Base-by-base conservation (phyloP, 2,797 vertebrate species). In the Falco concolor region DNA sequence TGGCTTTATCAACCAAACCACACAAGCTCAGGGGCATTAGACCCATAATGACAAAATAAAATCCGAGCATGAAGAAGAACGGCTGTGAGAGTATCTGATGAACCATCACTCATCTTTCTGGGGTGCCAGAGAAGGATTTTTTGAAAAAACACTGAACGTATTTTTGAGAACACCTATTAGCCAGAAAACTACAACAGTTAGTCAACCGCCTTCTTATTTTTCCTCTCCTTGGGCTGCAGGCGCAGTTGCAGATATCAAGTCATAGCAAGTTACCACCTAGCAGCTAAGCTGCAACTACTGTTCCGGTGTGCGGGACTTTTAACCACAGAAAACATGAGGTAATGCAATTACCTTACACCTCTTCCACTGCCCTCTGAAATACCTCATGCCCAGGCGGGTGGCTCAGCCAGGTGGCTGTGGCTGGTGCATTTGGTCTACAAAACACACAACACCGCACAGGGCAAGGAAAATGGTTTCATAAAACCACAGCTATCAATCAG, bases 81-180 rank as follows among this genome's bases (percentile, higher is more conserved):
- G 0, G 61, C n/a, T 2, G 1, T 6, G 0, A 34, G 32, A 78
- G 52, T 8, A 44, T 24, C 38, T 16, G 18, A 65, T 30, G 20
- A 83, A 40, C 44, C 25, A 40, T 2, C 24, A 49, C 49, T 27
- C 53, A 47, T 57, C 50, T 19, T 81, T 45, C 63, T 59, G 19
- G 27, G 12, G 15, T 2, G 8, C 44, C 80, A n/a, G 12, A 47
- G 19, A 84, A 82, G 32, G 36, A 84, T 4, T 22, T 52, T 87
- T 49, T 60, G 54, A 78, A 65, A 15, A 81, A 86, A 65, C 0
- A 0, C 11, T 47, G n/a, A 65, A 36, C 2, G 0, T 18, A 30
- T 22, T 64, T 91, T 57, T 59, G 49, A 49, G 42, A 73, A 78
- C 5, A 52, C 12, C 24, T 38, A n/a, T 36, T 47, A 73, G 42